Conservation (phyloP, 2,888 invertebrate species). For the Pollenia amentaria region DNA sequence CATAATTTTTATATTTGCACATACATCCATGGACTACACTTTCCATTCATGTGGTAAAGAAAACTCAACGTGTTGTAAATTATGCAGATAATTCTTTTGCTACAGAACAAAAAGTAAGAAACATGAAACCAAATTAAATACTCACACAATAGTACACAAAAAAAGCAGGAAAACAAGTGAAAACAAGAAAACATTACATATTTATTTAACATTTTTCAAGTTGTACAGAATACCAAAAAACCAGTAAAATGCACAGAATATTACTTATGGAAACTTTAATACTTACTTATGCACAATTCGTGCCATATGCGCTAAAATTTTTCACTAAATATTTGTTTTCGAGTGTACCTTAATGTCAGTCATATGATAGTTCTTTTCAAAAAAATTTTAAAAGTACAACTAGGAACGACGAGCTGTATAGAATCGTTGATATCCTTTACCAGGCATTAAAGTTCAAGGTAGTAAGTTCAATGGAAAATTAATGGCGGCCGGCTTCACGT, state of each 20-base stretch:
- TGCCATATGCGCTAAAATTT: slow-evolving; percentile 34
- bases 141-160: slow-evolving; percentile 3
- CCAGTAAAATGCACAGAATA: slow-evolving; percentile 30
- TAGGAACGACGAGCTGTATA: background rate
- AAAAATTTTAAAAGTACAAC: slow-evolving; percentile 12
- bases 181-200: slow-evolving; percentile 7
- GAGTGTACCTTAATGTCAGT: background rate
- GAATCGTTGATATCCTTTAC: too few relatives aligned
- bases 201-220: slow-evolving; percentile 39
- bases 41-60: slow-evolving; percentile 2
- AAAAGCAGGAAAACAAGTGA: background rate
- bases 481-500: too few relatives aligned
- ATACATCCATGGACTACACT: background rate
- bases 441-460: too few relatives aligned
- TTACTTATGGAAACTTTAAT: slow-evolving; percentile 34
- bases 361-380: background rate
- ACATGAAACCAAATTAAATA: slow-evolving; percentile 27
- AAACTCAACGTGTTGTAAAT: slow-evolving; percentile 45
- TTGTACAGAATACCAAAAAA: slow-evolving; percentile 14
- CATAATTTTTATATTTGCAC: background rate
- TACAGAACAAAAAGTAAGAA: slow-evolving; percentile 16
- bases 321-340: background rate
- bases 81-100: slow-evolving; percentile 48
- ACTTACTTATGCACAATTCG: slow-evolving; percentile 54
- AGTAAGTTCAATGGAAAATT: too few relatives aligned